Evolutionary conservation across 2,888 invertebrate genomes (phyloP).

Genomic region (Hypsopygia costalis): DNA sequence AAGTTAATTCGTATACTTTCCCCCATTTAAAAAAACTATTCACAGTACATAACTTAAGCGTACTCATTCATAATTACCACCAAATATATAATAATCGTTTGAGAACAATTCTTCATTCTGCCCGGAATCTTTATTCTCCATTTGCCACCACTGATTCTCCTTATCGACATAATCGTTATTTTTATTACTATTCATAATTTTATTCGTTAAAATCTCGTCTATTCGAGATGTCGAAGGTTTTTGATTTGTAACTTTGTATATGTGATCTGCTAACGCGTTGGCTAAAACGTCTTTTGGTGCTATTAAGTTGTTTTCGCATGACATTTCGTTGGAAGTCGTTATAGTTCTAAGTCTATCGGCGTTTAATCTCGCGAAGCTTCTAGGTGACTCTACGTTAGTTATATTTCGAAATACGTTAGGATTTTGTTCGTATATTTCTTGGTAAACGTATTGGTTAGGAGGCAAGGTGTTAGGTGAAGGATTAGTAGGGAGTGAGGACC

Average conservation of each 20-base stretch:
- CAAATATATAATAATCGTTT: slow-evolving; percentile 60
- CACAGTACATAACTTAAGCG: slow-evolving; percentile 18
- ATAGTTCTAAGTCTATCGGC: slow-evolving; percentile 68
- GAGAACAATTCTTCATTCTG: slow-evolving; percentile 48
- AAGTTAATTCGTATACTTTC: background rate
- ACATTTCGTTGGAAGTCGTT: slow-evolving; percentile 46
- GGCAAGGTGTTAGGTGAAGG: slow-evolving; percentile 49
- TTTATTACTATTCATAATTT: slow-evolving; percentile 40
- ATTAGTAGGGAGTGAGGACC: slow-evolving; percentile 71
- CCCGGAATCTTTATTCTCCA: slow-evolving; percentile 47
- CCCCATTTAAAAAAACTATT: slow-evolving; percentile 10
- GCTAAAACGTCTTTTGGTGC: slow-evolving; percentile 71
- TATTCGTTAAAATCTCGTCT: slow-evolving; percentile 71
- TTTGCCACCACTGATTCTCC: slow-evolving; percentile 63
- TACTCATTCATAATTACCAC: slow-evolving; percentile 33
- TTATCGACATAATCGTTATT: slow-evolving; percentile 39
- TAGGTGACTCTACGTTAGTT: slow-evolving; percentile 61
- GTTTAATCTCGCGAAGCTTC: slow-evolving; percentile 64
- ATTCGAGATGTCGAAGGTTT: slow-evolving; percentile 70
- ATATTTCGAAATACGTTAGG: slow-evolving; percentile 50
- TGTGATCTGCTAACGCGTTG: slow-evolving; percentile 68
- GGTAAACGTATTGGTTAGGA: slow-evolving; percentile 21
- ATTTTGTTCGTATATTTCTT: slow-evolving; percentile 22
- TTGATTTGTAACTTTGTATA: slow-evolving; percentile 77
- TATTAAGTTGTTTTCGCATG: slow-evolving; percentile 55